Evolutionary conservation across 2,797 vertebrate species (phyloP), one percentile per base, ranked within the genome.

Genomic region (Thalassophryne amazonica): DNA sequence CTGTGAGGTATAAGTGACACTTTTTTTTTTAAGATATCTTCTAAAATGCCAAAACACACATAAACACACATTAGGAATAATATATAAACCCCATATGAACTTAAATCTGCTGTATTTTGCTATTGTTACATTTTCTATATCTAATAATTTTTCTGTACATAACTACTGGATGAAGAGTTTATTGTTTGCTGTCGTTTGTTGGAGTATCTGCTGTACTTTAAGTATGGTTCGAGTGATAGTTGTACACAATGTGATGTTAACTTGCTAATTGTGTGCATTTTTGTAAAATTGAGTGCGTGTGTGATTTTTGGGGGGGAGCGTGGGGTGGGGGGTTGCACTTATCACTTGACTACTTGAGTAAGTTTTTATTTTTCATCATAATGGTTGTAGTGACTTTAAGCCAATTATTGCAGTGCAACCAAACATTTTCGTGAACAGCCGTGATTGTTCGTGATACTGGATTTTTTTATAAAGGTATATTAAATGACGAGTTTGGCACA

Each of bases 101-200:
- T 69, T 71, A 75, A 53, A 80, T 73, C 86, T 89, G 83, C 86
- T 89, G 87, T 88, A 87, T 81, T 86, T 81, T 79, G 84, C 78
- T 80, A 70, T 79, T 80, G 66, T 83, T 71, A 74, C 76, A 76
- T 63, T 84, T 82, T 82, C 65, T 88, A 60, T 78, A 76, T 78
- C 62, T 76, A 59, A 76, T 59, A 50, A 49, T 78, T 78, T 80
- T 66, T 55, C 83, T 88, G 83, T 86, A 85, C 64, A 80, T 80
- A 85, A 86, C 80, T 82, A 80, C 83, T 84, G 81, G 80, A 76
- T 67, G 61, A 47, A 48, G 59, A 62, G 33, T 74, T n/a, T n/a
- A 60, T 59, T 67, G 70, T 77, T 80, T 73, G 70, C 57, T 71
- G 41, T 76, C 73, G 63, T 73, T 73, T 40, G 50, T 56, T 71